phyloP scores from a whole-genome alignment of 2,113 vertebrate genomes.

The Girardinichthys multiradiatus region DNA sequence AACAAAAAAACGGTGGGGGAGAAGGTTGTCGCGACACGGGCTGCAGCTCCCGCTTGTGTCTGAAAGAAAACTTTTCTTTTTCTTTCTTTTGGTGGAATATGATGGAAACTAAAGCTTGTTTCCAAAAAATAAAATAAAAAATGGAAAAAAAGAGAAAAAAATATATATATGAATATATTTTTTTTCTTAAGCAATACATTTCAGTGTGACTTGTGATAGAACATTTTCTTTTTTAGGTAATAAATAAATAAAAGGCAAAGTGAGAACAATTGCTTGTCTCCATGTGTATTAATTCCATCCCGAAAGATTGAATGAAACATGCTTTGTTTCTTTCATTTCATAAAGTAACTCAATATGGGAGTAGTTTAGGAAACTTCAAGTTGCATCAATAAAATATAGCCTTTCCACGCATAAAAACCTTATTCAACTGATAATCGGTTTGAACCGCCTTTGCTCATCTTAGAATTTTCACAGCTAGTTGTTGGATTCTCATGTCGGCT shows the following conservation, averaged over 20 bases:
- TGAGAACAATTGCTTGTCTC: slow-evolving; percentile 60
- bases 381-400: too few species aligned
- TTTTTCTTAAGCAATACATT: slow-evolving; percentile 90
- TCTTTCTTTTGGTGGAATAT: slow-evolving; percentile 80
- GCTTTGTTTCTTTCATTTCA: slow-evolving; percentile 48
- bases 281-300: slow-evolving; percentile 47
- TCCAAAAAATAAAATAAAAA: slow-evolving; percentile 45
- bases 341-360: neutral
- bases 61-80: slow-evolving; percentile 55
- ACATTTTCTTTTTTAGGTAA: slow-evolving; percentile 87
- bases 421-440: neutral
- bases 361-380: too few species aligned
- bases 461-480: too few species aligned
- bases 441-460: too few species aligned
- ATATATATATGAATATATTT: slow-evolving; percentile 82
- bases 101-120: slow-evolving; percentile 77
- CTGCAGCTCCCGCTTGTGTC: slow-evolving; percentile 74
- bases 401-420: too few species aligned
- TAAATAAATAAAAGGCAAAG: slow-evolving; percentile 83
- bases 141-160: slow-evolving; percentile 42
- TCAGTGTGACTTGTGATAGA: slow-evolving; percentile 89
- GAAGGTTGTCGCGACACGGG: slow-evolving; percentile 64
- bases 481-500: too few species aligned
- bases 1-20: slow-evolving; percentile 51
- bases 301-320: slow-evolving; percentile 29